Evolutionary conservation across 2,113 vertebrate genomes (phyloP), one percentile per base, ranked within the genome.

Genomic region (Elaphurus davidianus): DNA sequence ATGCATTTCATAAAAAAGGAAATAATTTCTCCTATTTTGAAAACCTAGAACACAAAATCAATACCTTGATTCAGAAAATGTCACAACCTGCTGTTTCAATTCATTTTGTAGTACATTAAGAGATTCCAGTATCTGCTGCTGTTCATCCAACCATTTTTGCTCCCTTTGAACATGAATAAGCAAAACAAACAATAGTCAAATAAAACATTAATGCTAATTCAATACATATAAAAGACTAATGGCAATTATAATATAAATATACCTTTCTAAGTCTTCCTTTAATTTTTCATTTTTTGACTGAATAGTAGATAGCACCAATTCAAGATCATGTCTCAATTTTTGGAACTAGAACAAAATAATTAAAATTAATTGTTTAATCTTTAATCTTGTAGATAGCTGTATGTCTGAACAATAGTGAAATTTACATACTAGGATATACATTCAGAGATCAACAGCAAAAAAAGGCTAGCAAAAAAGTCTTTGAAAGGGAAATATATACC

Each of bases 261-360:
- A 99, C 99, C 99, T 99, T 98, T 96, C 74, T 76, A 99, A 95
- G 23, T 99, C 97, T 98, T 99, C 96, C 3, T 98, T 98, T 96
- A 99, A 82, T n/a, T 97, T 79, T 94, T 98, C 92, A 96, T 98
- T 99, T 96, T 98, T 99, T 90, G 33, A 91, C 10, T 57, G 60
- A 97, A 98, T 6, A 97, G 64, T 10, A 90, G 87, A 97, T 54
- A 99, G 95, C 23, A 98, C 0, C 87, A 93, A 96, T 98, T 99
- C 98, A 97, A 99, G 98, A 52, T 98, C 97, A 71, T 76, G 89
- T 67, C 96, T 96, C 91, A 98, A 60, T 90, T 98, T 98, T 98
- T 98, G 84, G 96, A 99, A 98, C 99, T 99, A 95, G 8, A 98
- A 98, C 85, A 95, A 97, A 98, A 96, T 97, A 94, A 97, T 87